A percentile compares a stretch with the other conserved stretches of the same genome.
Conservation (phyloP, 2,888 invertebrate genomes). For the Ceraclea dissimilis region DNA sequence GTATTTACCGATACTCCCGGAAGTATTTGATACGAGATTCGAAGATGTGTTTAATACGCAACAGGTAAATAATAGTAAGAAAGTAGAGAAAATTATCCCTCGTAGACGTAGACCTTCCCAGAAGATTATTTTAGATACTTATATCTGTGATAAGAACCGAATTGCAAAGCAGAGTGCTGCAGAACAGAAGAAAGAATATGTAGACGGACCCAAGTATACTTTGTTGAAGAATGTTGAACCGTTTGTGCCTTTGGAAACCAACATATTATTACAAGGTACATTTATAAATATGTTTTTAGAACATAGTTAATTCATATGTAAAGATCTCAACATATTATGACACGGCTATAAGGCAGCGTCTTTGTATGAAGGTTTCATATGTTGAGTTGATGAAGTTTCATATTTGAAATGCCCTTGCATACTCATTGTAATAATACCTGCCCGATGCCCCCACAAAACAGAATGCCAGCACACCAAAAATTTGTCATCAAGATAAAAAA, state of each 20-base stretch:
- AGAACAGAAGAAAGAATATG: not conserved
- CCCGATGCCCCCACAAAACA: too few relatives aligned
- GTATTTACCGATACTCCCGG: not conserved
- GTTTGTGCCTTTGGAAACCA: not conserved
- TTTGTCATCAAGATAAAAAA: too few relatives aligned
- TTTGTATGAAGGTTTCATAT: too few relatives aligned
- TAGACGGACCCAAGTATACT: not conserved
- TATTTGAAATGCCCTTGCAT: too few relatives aligned
- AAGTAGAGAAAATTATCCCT: conserved; percentile 17
- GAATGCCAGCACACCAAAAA: too few relatives aligned
- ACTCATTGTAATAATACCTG: too few relatives aligned
- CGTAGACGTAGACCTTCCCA: conserved; percentile 19
- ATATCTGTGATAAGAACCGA: conserved; percentile 24
- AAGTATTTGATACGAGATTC: not conserved
- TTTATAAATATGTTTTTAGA: too few relatives aligned
- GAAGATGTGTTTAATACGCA: not conserved
- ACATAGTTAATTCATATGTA: too few relatives aligned
- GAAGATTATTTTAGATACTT: conserved; percentile 25
- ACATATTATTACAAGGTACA: too few relatives aligned
- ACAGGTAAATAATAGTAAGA: not conserved
- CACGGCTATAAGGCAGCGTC: too few relatives aligned
- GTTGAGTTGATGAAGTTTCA: too few relatives aligned
- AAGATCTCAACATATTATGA: too few relatives aligned
- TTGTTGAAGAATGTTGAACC: not conserved
- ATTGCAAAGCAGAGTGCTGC: conserved; percentile 2